Evolutionary conservation across 2,113 vertebrate genomes (phyloP), one percentile per base, ranked within the genome.

Genomic region (Pionites leucogaster): DNA sequence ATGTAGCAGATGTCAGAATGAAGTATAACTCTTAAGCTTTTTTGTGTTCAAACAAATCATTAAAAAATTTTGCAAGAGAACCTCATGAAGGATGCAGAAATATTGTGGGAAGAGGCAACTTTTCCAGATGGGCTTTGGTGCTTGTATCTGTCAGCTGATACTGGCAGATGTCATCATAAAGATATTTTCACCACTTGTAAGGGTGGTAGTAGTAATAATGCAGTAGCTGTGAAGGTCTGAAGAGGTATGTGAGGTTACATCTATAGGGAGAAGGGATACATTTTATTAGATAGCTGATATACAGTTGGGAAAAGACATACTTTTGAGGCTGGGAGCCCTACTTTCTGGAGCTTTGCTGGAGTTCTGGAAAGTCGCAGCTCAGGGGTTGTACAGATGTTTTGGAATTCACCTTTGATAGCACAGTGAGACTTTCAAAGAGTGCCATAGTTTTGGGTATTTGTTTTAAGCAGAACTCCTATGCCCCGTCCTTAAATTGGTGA

Each of bases 271-370:
- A 82, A 77, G 62, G 25, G 27, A 52, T 68, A 55, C 22, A 17
- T 81, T 94, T 92, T 85, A 79, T 72, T 68, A 71, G 52, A 33
- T 68, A 76, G 80, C 62, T 85, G 93, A 82, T 87, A 78, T 75
- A 68, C 0, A 63, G 14, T 1, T 84, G 77, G 39, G 33, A 31
- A 75, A 86, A 83, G 71, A 0, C 3, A 25, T 18, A 13, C 19
- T 76, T 86, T n/a, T 63, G n/a, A 63, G 35, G 29, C 33, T 6
- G 29, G 22, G 17, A 82, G 3, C 9, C 9, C 31, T 55, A 7
- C 31, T 63, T 91, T 60, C 1, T 28, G n/a, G 9, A 76, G 50
- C 3, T 71, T 89, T 90, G 84, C 39, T 85, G n/a, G 46, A 53
- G 55, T 46, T 84, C n/a, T 53, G 39, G 35, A 50, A 84, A 76